A percentile compares a stretch with the other conserved stretches of the same genome.
These are phyloP conservation scores for Teleogryllus occipitalis DNA, from an alignment of 1,140 invertebrate genomes.

Conservation along the genomic window DNA sequence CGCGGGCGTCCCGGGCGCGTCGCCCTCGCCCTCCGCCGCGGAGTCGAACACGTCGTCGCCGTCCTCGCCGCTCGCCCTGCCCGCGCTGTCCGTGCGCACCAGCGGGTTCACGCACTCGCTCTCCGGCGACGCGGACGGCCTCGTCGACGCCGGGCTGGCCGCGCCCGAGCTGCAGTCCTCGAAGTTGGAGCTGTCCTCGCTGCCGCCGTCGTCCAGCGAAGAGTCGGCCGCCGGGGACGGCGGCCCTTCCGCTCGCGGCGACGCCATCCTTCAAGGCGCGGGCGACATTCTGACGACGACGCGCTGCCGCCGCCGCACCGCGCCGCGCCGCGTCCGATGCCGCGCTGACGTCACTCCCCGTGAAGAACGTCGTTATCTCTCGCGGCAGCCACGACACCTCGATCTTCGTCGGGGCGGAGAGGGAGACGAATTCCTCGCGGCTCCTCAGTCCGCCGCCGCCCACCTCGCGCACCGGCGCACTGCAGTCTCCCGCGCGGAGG, in stretches of 20 bases:
- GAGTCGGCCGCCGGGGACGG: neutral
- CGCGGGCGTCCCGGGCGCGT: too few species aligned
- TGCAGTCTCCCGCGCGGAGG: too few species aligned
- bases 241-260: neutral
- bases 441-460: too few species aligned
- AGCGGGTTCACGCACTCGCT: neutral
- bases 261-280: neutral
- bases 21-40: neutral
- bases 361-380: too few species aligned
- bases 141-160: neutral
- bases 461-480: too few species aligned
- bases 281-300: too few species aligned
- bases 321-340: too few species aligned
- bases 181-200: neutral
- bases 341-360: too few species aligned
- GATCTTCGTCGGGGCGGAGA: too few species aligned
- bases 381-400: too few species aligned
- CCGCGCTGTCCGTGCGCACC: neutral
- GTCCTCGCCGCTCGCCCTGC: neutral
- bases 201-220: neutral
- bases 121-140: neutral
- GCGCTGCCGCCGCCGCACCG: too few species aligned
- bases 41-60: neutral
- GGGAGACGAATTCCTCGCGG: too few species aligned
- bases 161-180: conserved; percentile 8